A percentile compares a stretch with the other conserved stretches of the same genome.
Conservation (phyloP, 30 jellyfish, hydroid and myxozoan species). For the Turritopsis rubra region DNA sequence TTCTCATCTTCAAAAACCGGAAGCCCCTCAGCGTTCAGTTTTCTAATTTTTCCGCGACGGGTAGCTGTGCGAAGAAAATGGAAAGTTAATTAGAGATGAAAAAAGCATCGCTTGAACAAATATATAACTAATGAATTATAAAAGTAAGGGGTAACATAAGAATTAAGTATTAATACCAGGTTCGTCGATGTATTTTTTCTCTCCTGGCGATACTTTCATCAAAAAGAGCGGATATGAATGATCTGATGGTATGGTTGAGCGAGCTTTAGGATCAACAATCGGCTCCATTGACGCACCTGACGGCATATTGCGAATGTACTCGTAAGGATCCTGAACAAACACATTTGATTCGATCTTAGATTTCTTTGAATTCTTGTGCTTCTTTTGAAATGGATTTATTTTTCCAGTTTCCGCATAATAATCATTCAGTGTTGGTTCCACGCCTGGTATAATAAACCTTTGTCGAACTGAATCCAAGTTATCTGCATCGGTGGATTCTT, state of each 20-base stretch:
- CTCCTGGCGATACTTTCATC: constrained; percentile 95
- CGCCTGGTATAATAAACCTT: constrained; percentile 69
- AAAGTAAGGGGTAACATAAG: neutral
- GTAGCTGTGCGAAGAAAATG: constrained; percentile 9
- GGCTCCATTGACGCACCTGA: constrained; percentile 99
- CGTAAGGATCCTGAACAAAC: constrained; percentile 79
- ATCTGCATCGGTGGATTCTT: constrained; percentile 64
- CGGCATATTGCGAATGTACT: constrained; percentile 83
- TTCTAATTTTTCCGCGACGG: constrained; percentile 29
- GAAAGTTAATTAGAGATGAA: neutral
- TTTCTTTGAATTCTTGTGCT: constrained; percentile 47
- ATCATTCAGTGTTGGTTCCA: constrained; percentile 71
- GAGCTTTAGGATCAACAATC: constrained; percentile 74
- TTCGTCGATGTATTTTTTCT: constrained; percentile 72
- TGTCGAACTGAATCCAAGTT: constrained; percentile 61
- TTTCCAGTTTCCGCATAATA: constrained; percentile 91
- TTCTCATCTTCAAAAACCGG: neutral
- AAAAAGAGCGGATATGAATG: constrained; percentile 81
- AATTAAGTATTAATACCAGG: constrained; percentile 7
- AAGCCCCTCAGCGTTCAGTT: constrained; percentile 33
- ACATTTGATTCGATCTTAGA: constrained; percentile 43
- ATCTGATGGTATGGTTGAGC: constrained; percentile 56
- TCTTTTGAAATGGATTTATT: constrained; percentile 34
- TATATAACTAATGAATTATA: too few species aligned
- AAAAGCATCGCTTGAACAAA: neutral